These are phyloP conservation scores for Ericerus pela DNA, from an alignment of 1,140 invertebrate species.

Conservation along the genomic window DNA sequence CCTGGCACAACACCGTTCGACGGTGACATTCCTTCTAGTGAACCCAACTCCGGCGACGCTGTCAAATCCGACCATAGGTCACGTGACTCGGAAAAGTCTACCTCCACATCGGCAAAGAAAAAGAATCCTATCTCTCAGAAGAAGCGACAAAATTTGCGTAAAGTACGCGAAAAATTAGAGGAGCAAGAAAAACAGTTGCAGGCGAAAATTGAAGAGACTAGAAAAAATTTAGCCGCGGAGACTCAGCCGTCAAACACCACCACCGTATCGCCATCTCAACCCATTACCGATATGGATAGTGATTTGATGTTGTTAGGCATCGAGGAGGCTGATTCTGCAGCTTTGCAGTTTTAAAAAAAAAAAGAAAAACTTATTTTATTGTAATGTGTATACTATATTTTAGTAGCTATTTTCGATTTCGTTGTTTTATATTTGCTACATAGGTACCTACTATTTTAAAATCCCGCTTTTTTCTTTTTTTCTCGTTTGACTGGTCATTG, in stretches of 20 bases:
- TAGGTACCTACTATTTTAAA: too few relatives aligned
- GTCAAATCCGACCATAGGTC: too few relatives aligned
- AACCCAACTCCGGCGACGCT: too few relatives aligned
- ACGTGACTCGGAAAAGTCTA: too few relatives aligned
- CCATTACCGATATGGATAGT: not conserved
- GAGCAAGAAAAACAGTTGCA: slow-evolving; percentile 1
- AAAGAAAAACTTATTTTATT: too few relatives aligned
- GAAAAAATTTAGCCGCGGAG: not conserved
- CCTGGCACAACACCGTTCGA: too few relatives aligned
- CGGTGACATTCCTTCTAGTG: too few relatives aligned
- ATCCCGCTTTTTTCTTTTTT: too few relatives aligned
- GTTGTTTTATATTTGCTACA: too few relatives aligned
- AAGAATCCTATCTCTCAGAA: slow-evolving; percentile 3
- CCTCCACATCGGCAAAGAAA: slow-evolving; percentile 1
- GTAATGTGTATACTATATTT: too few relatives aligned
- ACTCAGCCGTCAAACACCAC: not conserved
- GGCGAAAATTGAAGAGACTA: not conserved
- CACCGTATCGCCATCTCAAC: not conserved
- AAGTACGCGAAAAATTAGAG: not conserved
- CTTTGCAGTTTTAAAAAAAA: slow-evolving; percentile 22
- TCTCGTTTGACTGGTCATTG: too few relatives aligned
- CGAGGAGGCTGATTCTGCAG: not conserved
- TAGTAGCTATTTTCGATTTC: too few relatives aligned
- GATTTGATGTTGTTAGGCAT: not conserved
- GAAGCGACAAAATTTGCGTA: not conserved